A percentile compares a stretch with the other conserved stretches of the same genome.
Conservation (phyloP, 2,113 vertebrate genomes). For the Pluvialis apricaria region DNA sequence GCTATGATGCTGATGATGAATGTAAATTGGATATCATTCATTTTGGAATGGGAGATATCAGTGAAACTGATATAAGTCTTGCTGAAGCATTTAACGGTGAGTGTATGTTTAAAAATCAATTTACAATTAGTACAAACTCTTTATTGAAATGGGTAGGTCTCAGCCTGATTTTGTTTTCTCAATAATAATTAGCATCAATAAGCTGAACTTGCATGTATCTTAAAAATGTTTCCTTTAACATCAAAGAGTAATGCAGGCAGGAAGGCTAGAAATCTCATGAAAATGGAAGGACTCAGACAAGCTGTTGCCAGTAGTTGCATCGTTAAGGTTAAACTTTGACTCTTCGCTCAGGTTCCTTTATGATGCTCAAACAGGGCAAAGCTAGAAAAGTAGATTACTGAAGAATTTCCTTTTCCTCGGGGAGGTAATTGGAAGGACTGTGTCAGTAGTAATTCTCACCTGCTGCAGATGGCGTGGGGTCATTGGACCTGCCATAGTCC, state of each 20-base stretch:
- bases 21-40: constrained; percentile 87
- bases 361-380: background rate
- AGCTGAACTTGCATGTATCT: background rate
- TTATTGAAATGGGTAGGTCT: background rate
- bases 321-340: background rate
- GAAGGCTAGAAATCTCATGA: background rate
- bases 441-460: background rate
- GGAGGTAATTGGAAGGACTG: background rate
- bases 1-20: constrained; percentile 84
- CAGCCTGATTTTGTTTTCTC: background rate
- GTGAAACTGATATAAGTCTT: constrained; percentile 87
- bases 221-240: background rate
- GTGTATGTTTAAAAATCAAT: background rate
- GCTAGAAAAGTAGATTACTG: background rate
- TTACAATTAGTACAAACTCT: background rate
- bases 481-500: background rate
- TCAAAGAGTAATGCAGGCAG: background rate
- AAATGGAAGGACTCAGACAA: background rate
- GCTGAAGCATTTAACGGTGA: constrained; percentile 87
- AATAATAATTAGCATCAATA: background rate
- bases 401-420: background rate
- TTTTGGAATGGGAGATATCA: constrained; percentile 90
- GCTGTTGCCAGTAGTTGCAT: background rate
- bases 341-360: background rate
- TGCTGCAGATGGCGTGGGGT: background rate